Evolutionary conservation across 2,888 invertebrate species (phyloP), one percentile per base, ranked within the genome.

Genomic region (Callyntrura sp.): DNA sequence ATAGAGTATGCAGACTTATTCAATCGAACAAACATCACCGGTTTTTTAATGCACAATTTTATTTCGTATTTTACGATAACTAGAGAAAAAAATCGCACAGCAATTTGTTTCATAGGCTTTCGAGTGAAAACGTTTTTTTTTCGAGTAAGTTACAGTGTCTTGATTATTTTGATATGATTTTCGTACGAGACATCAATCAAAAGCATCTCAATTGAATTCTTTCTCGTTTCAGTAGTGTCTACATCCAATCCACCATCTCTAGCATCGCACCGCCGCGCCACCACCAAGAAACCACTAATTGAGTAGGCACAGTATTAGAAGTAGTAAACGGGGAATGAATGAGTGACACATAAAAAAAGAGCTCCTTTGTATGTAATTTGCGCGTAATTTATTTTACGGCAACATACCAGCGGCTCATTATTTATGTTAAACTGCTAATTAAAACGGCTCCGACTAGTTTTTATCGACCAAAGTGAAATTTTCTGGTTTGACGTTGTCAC

Each of bases 181-280:
- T 60, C 35, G 60, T 60, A 17, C 35, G 57, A 45, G 20, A 43
- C 60, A 83, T 83, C 82, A 83, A 83, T 83, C 82, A 83, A 83
- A 83, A 83, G 25, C 25, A 65, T 83, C 65, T 83, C 82, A 83
- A 73, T 73, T 73, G 73, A 73, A 73, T 73, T 73, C 68, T 70
- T 23, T 28, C 43, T 70, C 48, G 17, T n/a, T 48, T 23, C 48
- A 9, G 23, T 23, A 35, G 3, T 35, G 6, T n/a, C n/a, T n/a
- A n/a, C n/a, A n/a, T n/a, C n/a, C n/a, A n/a, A n/a, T n/a, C n/a
- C n/a, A n/a, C n/a, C n/a, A n/a, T n/a, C n/a, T n/a, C 35, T 35
- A 35, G 3, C 35, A 35, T 35, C 35, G 6, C 35, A n/a, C n/a
- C n/a, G n/a, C n/a, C n/a, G n/a, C 51, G 2, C n/a, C 51, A 51